Evolutionary conservation across 2,797 vertebrate species (phyloP).

Genomic region (Urophycis tenuis): DNA sequence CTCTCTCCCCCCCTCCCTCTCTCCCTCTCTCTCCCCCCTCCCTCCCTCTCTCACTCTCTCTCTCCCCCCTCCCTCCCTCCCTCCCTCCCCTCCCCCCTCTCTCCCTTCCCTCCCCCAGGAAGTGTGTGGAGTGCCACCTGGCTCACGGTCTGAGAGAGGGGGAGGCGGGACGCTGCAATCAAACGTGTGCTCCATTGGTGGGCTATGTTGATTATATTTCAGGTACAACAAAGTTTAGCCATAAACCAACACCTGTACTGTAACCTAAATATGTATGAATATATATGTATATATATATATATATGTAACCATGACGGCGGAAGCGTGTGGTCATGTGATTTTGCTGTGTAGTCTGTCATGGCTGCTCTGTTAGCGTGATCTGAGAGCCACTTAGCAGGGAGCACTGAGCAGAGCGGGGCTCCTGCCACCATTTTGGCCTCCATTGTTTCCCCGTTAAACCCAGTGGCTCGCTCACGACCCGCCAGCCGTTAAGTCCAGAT

Average conservation of each 20-base stretch:
- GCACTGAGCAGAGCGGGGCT: slow-evolving; percentile 11
- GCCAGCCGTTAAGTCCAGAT: too few relatives aligned
- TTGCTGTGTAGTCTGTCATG: background rate
- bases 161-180: slow-evolving; percentile 72
- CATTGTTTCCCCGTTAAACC: slow-evolving; percentile 25
- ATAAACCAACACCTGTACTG: background rate
- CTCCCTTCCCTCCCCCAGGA: slow-evolving; percentile 65
- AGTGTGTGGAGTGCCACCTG: slow-evolving; percentile 80
- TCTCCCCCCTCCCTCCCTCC: background rate
- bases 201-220: slow-evolving; percentile 69
- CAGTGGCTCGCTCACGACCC: too few relatives aligned
- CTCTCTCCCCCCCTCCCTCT: too few relatives aligned
- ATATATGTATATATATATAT: background rate
- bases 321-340: background rate
- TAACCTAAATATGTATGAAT: background rate
- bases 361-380: background rate
- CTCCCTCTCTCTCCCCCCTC: too few relatives aligned
- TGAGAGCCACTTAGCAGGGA: background rate
- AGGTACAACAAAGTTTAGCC: slow-evolving; percentile 67
- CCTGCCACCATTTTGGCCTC: slow-evolving; percentile 19
- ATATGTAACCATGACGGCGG: background rate
- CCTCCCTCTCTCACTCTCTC: too few relatives aligned
- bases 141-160: slow-evolving; percentile 70
- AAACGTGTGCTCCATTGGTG: slow-evolving; percentile 73
- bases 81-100: background rate